Evolutionary conservation across 2,888 invertebrate species (phyloP).

Genomic region (Antitype chi): DNA sequence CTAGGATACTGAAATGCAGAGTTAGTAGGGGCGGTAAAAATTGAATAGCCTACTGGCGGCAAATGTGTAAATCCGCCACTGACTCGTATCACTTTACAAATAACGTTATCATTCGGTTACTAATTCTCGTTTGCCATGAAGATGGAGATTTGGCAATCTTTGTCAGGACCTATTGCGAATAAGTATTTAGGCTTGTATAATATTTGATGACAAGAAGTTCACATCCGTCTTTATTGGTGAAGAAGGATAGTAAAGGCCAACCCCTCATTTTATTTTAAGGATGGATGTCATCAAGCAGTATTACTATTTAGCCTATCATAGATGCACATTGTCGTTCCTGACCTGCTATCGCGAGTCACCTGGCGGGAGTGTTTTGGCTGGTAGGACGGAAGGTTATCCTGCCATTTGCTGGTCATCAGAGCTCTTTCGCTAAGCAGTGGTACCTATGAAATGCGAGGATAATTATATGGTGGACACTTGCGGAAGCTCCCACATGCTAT

Average conservation of each 20-base stretch:
- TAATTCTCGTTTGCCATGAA: background rate
- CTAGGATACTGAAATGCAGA: too few species aligned
- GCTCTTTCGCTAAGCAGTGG: constrained; percentile 41
- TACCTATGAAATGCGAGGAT: constrained; percentile 47
- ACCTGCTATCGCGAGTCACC: constrained; percentile 26
- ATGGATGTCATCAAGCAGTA: background rate
- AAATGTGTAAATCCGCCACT: too few species aligned
- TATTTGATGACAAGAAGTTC: background rate
- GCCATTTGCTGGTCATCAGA: constrained; percentile 54
- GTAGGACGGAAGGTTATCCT: constrained; percentile 46
- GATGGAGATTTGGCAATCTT: background rate
- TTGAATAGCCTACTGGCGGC: too few species aligned
- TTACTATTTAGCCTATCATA: constrained; percentile 26
- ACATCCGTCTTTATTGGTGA: background rate
- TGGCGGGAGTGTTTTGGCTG: constrained; percentile 45
- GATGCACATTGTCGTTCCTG: constrained; percentile 27
- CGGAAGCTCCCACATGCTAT: background rate
- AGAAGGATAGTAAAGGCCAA: too few species aligned
- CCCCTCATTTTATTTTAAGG: background rate
- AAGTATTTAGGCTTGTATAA: background rate
- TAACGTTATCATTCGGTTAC: background rate
- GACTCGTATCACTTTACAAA: background rate
- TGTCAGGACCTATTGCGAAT: background rate
- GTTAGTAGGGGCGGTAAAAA: too few species aligned
- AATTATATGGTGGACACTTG: constrained; percentile 21